phyloP scores from a whole-genome alignment of 2,888 invertebrate species.

The Ephialtes manifestator region DNA sequence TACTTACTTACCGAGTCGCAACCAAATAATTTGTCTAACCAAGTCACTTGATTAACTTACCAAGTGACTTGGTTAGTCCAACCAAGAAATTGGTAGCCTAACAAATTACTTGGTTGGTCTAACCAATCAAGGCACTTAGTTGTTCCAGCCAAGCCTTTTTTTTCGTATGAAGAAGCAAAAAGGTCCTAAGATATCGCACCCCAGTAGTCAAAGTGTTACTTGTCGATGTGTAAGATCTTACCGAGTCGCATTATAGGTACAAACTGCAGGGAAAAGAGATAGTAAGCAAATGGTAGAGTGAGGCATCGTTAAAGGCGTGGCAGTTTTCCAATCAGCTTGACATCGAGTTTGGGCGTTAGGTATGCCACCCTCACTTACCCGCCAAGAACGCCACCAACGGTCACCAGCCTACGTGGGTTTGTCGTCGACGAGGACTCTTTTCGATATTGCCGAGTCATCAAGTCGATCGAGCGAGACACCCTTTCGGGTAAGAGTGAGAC shows the following conservation, averaged over 20 bases:
- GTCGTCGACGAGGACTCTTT: constrained; percentile 23
- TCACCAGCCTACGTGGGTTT: constrained; percentile 25
- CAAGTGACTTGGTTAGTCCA: too few species aligned
- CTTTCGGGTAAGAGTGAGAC: constrained; percentile 7
- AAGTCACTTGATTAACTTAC: too few species aligned
- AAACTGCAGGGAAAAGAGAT: background rate
- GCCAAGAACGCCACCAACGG: background rate
- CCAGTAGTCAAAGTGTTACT: constrained; percentile 1
- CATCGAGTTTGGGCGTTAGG: constrained; percentile 12
- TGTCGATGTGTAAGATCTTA: background rate
- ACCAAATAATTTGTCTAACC: too few species aligned
- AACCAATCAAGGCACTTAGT: too few species aligned
- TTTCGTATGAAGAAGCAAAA: background rate
- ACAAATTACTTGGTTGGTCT: too few species aligned
- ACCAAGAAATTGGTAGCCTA: too few species aligned
- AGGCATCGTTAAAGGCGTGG: constrained; percentile 26
- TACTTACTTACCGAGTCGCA: too few species aligned
- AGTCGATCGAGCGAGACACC: constrained; percentile 31
- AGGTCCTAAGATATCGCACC: background rate
- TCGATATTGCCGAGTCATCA: constrained; percentile 48
- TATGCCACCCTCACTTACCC: constrained; percentile 17
- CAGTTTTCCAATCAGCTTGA: constrained; percentile 31
- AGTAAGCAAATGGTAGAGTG: background rate
- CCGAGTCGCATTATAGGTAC: background rate
- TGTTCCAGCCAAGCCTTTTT: too few species aligned